Base-by-base conservation (phyloP, 2,888 invertebrate species). In the Allolobophora icterica region DNA sequence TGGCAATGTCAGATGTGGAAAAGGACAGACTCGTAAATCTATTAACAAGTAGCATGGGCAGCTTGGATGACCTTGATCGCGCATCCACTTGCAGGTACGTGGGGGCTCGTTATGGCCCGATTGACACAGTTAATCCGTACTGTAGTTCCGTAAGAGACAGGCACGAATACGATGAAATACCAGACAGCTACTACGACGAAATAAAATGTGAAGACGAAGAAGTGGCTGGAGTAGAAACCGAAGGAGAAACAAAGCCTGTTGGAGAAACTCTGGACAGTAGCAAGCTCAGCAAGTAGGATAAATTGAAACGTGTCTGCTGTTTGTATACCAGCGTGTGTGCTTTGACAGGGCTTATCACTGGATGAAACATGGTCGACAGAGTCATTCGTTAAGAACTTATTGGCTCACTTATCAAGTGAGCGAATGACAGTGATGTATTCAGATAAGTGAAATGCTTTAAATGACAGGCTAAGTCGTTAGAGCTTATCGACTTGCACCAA, bases 121-220 rank as follows among this genome's bases (percentile, higher is more conserved):
- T 87, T 35, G 87, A 87, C 38, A 11, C 87, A 24, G 87, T 33
- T 19, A 33, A 35, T 24, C 35, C 87, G 34, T 33, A 24, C 34
- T 8, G 24, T 8, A 38, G 35, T 33, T 90, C 84, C 38, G 42
- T 30, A 6, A 84, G 84, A 38, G 90, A 90, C 35, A 90, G 52
- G 42, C 91, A 91, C 83, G 84, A 90, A 2, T 91, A 91, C 89
- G 91, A 91, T 45, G 91, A 91, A 45, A 91, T 91, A 90, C 91
- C 91, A n/a, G 87, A 89, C 89, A 87, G n/a, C 30, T 35, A 90
- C 33, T 91, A 91, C 87, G 91, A 91, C 35, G 89, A 91, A 40
- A 84, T 91, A 21, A 45, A 42, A 45, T 89, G 38, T 35, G 87
- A 35, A 34, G 87, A 87, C 87, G 87, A 34, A 17, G 84, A 33